A percentile compares a stretch with the other conserved stretches of the same genome.
These are phyloP conservation scores for Aethina tumida DNA, from an alignment of 1,140 invertebrate species.

Conservation along the genomic window DNA sequence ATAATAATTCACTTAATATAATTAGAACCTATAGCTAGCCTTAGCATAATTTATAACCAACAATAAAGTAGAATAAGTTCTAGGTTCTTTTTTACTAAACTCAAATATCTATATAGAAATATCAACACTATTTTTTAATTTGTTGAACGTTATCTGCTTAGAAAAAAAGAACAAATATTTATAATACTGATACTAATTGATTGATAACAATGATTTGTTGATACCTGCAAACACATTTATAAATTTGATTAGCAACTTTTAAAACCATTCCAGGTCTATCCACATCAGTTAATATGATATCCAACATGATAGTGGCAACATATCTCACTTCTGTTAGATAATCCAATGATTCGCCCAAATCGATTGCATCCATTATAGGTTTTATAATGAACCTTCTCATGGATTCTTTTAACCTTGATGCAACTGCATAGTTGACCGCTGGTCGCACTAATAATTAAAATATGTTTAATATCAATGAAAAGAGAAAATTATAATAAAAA, in stretches of 20 bases:
- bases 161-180: too few species aligned
- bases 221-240: conserved; percentile 43
- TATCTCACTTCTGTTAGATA: conserved; percentile 58
- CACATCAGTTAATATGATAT: conserved; percentile 50
- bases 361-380: conserved; percentile 46
- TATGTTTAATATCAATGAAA: too few species aligned
- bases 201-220: conserved; percentile 37
- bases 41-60: too few species aligned
- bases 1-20: too few species aligned
- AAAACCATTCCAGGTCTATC: conserved; percentile 11
- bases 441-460: conserved; percentile 45
- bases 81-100: too few species aligned
- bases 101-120: too few species aligned
- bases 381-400: conserved; percentile 44
- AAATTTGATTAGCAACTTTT: conserved; percentile 37
- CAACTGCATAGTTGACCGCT: conserved; percentile 35
- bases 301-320: conserved; percentile 53
- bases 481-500: too few species aligned
- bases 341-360: conserved; percentile 52
- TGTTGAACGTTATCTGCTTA: too few species aligned
- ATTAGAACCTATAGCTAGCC: too few species aligned
- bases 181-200: not conserved
- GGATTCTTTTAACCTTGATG: conserved; percentile 25
- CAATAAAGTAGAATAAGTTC: too few species aligned
- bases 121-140: too few species aligned